A percentile compares a stretch with the other conserved stretches of the same genome.
Conservation (phyloP, 2,888 invertebrate genomes). For the Drosophila quinaria region DNA sequence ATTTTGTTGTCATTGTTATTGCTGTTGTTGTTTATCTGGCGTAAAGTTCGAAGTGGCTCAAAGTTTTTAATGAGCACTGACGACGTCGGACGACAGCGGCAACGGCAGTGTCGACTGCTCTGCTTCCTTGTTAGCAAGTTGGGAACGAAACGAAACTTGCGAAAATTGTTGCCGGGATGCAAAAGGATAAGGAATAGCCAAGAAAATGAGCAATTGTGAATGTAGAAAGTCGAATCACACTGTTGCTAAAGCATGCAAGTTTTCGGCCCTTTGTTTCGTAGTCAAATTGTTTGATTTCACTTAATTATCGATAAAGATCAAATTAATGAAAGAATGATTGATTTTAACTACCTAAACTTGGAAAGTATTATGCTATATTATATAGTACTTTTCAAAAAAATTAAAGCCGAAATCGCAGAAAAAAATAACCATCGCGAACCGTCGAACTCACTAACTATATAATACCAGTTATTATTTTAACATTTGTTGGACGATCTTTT, state of each 20-base stretch:
- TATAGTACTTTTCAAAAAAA: too few species aligned
- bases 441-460: too few species aligned
- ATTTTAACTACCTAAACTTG: neutral
- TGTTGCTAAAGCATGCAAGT: conserved; percentile 20
- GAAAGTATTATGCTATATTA: too few species aligned
- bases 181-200: conserved; percentile 40
- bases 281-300: conserved; percentile 13
- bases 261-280: conserved; percentile 32
- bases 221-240: conserved; percentile 9
- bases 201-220: conserved; percentile 9
- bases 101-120: conserved; percentile 24
- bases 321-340: conserved; percentile 1
- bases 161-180: conserved; percentile 63
- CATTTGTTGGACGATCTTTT: too few species aligned
- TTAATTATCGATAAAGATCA: conserved; percentile 13
- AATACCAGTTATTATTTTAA: too few species aligned
- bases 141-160: conserved; percentile 33
- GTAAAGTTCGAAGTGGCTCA: conserved; percentile 73
- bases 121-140: conserved; percentile 53
- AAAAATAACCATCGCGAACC: too few species aligned
- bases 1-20: conserved; percentile 38
- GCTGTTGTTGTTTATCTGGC: conserved; percentile 65
- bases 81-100: conserved; percentile 62
- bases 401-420: too few species aligned
- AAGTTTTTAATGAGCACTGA: conserved; percentile 77